Conservation (phyloP, 2,113 vertebrate genomes). For the Xiphias gladius region DNA sequence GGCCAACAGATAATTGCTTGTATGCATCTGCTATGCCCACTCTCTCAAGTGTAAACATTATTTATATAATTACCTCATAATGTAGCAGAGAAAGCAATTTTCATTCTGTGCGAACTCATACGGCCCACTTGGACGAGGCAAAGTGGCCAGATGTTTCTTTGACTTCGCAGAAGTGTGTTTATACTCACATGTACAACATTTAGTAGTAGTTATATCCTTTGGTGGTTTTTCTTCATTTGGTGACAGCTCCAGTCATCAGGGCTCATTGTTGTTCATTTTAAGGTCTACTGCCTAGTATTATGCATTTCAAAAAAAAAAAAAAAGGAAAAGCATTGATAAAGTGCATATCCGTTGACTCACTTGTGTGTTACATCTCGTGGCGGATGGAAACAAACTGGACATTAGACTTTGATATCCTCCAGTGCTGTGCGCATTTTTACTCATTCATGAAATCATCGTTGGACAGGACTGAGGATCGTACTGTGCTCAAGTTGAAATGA, state of each 20-base stretch:
- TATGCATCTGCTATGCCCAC: neutral
- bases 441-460: conserved; percentile 65
- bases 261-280: conserved; percentile 6
- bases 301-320: neutral
- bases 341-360: neutral
- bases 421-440: neutral
- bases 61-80: conserved; percentile 1
- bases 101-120: neutral
- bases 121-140: neutral
- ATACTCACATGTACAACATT: neutral
- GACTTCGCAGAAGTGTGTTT: too few relatives aligned
- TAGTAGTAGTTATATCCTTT: conserved; percentile 1
- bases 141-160: too few relatives aligned
- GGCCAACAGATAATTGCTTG: neutral
- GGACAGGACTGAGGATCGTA: conserved; percentile 9
- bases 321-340: neutral
- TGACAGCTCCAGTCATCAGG: conserved; percentile 13
- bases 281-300: neutral
- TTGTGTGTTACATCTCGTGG: conserved; percentile 15
- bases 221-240: conserved; percentile 3
- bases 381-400: conserved; percentile 49
- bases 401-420: conserved; percentile 19
- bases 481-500: conserved; percentile 16
- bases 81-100: neutral
- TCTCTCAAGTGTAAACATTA: neutral